Evolutionary conservation across 1,140 invertebrate species (phyloP).

Genomic region (Calosoma granatense): DNA sequence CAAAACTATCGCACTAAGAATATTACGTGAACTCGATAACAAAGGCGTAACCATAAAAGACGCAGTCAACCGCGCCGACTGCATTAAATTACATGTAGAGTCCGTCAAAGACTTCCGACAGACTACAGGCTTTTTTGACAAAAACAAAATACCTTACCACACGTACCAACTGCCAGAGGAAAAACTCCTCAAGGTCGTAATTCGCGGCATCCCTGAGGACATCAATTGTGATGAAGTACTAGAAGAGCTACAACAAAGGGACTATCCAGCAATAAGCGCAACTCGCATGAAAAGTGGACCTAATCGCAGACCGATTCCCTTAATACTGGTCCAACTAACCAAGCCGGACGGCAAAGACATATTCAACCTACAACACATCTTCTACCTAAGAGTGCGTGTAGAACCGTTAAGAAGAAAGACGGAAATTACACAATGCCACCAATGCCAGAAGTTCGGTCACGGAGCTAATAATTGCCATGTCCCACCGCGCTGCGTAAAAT

Average conservation of each 20-base stretch:
- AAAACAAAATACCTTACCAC: background rate
- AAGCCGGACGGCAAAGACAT: background rate
- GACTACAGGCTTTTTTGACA: background rate
- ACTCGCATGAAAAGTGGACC: background rate
- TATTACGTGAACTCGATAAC: too few species aligned
- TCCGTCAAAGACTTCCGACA: background rate
- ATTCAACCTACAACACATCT: background rate
- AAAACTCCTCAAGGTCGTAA: constrained; percentile 14
- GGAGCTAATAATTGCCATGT: constrained; percentile 12
- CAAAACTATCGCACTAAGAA: too few species aligned
- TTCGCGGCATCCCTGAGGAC: constrained; percentile 12
- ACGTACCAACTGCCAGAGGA: constrained; percentile 13
- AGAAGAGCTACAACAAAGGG: background rate
- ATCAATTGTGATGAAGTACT: background rate
- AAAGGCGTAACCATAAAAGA: too few species aligned
- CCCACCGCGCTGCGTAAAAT: constrained; percentile 18
- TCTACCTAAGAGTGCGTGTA: background rate
- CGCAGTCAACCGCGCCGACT: background rate
- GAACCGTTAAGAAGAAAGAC: constrained; percentile 8
- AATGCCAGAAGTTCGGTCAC: constrained; percentile 21
- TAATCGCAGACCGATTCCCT: background rate
- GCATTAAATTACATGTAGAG: background rate
- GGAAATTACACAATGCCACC: constrained; percentile 15
- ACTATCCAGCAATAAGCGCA: background rate
- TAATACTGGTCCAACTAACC: background rate